A percentile compares a stretch with the other conserved stretches of the same genome.
phyloP scores from a whole-genome alignment of 2,113 vertebrate species.

The Muscicapa adusta region DNA sequence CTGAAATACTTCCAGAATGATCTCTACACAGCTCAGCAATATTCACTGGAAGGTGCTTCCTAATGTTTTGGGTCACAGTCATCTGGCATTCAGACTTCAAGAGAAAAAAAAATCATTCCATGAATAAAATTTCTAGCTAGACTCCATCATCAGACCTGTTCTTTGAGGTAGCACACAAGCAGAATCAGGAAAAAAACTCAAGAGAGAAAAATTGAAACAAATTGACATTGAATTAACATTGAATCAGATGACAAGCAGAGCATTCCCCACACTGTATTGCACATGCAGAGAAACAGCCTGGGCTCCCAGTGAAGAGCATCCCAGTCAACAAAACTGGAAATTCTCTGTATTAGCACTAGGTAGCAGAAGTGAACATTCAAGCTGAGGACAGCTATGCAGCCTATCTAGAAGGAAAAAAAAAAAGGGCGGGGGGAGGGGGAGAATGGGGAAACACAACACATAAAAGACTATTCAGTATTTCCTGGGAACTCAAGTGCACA shows the following conservation, averaged over 20 bases:
- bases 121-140: neutral
- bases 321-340: neutral
- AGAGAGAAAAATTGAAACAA: neutral
- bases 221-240: neutral
- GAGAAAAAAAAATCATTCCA: neutral
- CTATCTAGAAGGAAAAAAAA: neutral
- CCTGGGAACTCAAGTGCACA: neutral
- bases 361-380: neutral
- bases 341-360: neutral
- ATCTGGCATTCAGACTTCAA: neutral
- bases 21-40: neutral
- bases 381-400: neutral
- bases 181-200: neutral
- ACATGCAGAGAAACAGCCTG: neutral
- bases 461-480: neutral
- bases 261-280: neutral
- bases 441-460: neutral
- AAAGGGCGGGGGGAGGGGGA: fast-evolving
- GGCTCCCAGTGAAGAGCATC: neutral
- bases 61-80: neutral
- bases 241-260: neutral
- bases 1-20: neutral
- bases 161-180: neutral
- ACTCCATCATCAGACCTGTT: neutral
- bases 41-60: neutral